Conservation (phyloP, 2,797 vertebrate species). For the Propithecus deckenii region DNA sequence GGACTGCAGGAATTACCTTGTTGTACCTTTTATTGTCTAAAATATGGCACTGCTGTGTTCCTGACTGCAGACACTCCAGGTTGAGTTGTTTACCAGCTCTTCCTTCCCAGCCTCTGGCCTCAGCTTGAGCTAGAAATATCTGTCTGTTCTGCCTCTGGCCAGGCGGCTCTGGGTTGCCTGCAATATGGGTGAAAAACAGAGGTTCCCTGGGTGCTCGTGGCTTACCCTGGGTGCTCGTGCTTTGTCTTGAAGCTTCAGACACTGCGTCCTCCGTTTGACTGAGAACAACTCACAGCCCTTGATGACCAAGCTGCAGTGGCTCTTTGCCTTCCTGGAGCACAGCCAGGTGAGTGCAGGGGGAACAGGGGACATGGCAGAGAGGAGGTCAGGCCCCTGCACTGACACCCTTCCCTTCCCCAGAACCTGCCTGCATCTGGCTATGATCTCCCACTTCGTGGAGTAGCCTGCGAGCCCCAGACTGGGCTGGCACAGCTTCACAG, state of each 20-base stretch:
- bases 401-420: background rate
- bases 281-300: constrained; percentile 88
- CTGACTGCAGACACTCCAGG: background rate
- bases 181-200: too few species aligned
- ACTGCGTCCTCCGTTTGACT: constrained; percentile 86
- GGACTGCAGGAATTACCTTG: background rate
- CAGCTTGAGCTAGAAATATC: background rate
- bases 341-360: constrained; percentile 85
- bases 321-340: constrained; percentile 90
- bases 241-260: constrained; percentile 86
- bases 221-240: constrained; percentile 48
- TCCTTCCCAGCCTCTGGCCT: background rate
- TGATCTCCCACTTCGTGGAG: background rate
- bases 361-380: rapidly evolving
- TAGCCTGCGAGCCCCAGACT: background rate
- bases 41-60: background rate
- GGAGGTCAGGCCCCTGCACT: background rate
- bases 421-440: background rate
- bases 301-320: constrained; percentile 89
- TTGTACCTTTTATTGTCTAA: background rate
- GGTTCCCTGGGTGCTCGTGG: background rate
- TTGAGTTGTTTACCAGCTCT: background rate
- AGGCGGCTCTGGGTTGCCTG: background rate
- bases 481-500: background rate
- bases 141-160: background rate